Evolutionary conservation across 2,888 invertebrate genomes (phyloP).

Genomic region (Lumbricus terrestris): DNA sequence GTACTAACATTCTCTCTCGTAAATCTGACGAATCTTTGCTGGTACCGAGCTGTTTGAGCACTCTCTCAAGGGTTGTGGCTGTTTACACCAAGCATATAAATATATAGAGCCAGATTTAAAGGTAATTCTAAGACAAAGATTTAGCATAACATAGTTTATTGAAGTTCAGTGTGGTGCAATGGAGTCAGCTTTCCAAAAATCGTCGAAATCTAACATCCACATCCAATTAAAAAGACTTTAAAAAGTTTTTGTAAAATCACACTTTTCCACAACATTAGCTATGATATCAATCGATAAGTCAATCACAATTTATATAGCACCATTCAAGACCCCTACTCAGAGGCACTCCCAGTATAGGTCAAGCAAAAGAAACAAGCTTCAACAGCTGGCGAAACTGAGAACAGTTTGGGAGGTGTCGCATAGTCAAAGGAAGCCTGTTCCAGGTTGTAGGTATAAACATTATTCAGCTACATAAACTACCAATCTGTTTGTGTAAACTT

Average conservation of each 20-base stretch:
- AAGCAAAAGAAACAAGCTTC: too few species aligned
- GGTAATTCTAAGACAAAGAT: background rate
- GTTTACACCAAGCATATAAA: background rate
- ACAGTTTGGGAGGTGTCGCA: too few species aligned
- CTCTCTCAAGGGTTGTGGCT: constrained; percentile 51
- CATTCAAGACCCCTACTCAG: too few species aligned
- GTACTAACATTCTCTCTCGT: constrained; percentile 53
- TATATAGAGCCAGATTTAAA: background rate
- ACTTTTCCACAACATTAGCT: background rate
- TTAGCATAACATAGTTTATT: background rate
- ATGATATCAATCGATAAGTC: too few species aligned
- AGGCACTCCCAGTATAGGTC: too few species aligned
- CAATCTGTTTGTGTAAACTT: too few species aligned
- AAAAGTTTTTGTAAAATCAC: background rate
- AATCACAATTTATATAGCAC: too few species aligned
- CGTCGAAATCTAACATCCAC: background rate
- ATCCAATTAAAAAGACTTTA: background rate
- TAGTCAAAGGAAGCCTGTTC: too few species aligned
- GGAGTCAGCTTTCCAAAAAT: background rate
- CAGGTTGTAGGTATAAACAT: too few species aligned
- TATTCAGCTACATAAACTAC: too few species aligned
- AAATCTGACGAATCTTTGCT: constrained; percentile 49
- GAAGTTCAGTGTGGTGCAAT: background rate
- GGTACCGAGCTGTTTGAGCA: constrained; percentile 50
- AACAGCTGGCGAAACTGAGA: too few species aligned